These are phyloP conservation scores for Malacoraja senta DNA, from an alignment of 2,797 vertebrate species.

Conservation along the genomic window DNA sequence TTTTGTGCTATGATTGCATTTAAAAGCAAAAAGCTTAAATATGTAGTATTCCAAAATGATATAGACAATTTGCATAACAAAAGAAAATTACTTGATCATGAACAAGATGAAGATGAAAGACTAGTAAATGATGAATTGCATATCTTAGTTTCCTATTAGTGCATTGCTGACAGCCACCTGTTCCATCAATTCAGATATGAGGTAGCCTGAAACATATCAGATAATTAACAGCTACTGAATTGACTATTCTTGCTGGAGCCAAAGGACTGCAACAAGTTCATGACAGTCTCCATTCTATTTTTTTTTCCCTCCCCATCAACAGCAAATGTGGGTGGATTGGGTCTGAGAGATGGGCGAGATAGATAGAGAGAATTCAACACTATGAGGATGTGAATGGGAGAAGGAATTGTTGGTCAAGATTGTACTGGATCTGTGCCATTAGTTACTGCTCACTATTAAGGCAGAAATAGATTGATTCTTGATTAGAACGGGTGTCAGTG, in stretches of 20 bases:
- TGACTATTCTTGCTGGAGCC: not conserved
- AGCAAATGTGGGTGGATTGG: too few species aligned
- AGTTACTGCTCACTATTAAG: too few species aligned
- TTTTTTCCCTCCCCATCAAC: too few species aligned
- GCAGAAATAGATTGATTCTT: too few species aligned
- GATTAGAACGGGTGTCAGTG: too few species aligned
- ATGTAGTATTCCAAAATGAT: not conserved
- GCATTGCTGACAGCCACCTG: not conserved
- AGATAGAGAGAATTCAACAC: not conserved
- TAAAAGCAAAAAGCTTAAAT: not conserved
- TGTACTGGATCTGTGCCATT: too few species aligned
- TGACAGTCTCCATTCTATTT: not conserved
- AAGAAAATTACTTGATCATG: not conserved
- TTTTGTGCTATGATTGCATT: too few species aligned
- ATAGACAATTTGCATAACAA: not conserved
- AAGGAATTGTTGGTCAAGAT: too few species aligned
- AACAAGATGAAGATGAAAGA: not conserved
- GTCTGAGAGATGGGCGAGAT: not conserved
- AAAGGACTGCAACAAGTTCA: not conserved
- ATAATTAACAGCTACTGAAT: not conserved
- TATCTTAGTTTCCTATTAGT: not conserved
- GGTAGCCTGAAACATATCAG: not conserved
- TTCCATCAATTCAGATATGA: not conserved
- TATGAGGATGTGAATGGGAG: not conserved
- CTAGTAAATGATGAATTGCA: not conserved